A percentile compares a stretch with the other conserved stretches of the same genome.
phyloP scores from a whole-genome alignment of 2,888 invertebrate species.

The Sinhomidia bicolor region DNA sequence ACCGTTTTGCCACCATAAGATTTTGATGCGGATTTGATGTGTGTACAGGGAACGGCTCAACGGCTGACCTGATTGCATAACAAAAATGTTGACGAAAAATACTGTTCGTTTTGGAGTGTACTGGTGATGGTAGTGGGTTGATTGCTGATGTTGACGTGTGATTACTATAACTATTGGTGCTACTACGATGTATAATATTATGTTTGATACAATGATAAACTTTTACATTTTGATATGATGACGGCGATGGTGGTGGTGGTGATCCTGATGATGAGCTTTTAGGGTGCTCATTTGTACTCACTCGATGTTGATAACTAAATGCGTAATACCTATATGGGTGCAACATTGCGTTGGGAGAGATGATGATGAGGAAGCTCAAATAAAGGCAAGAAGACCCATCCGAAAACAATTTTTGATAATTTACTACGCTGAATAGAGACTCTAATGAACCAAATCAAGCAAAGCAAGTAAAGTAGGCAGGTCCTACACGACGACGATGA shows the following conservation, averaged over 20 bases:
- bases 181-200: background rate
- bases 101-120: background rate
- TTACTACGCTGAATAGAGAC: conserved; percentile 77
- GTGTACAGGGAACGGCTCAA: conserved; percentile 48
- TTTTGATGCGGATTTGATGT: background rate
- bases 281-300: conserved; percentile 41
- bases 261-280: conserved; percentile 51
- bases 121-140: background rate
- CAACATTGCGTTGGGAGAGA: conserved; percentile 12
- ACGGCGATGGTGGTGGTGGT: background rate
- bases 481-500: conserved; percentile 9
- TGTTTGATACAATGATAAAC: conserved; percentile 1
- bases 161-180: background rate
- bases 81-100: conserved; percentile 47
- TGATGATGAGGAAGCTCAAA: conserved; percentile 51
- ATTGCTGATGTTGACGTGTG: conserved; percentile 32
- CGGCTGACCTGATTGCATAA: conserved; percentile 62
- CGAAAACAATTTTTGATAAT: conserved; percentile 79
- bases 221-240: conserved; percentile 12
- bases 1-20: background rate
- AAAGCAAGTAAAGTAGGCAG: conserved; percentile 66
- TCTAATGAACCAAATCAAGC: conserved; percentile 79
- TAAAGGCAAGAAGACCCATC: conserved; percentile 70
- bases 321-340: background rate
- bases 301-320: background rate